A percentile compares a stretch with the other conserved stretches of the same genome.
Evolutionary conservation across 2,888 invertebrate genomes (phyloP).

Genomic region (Malthinus flaveolus): DNA sequence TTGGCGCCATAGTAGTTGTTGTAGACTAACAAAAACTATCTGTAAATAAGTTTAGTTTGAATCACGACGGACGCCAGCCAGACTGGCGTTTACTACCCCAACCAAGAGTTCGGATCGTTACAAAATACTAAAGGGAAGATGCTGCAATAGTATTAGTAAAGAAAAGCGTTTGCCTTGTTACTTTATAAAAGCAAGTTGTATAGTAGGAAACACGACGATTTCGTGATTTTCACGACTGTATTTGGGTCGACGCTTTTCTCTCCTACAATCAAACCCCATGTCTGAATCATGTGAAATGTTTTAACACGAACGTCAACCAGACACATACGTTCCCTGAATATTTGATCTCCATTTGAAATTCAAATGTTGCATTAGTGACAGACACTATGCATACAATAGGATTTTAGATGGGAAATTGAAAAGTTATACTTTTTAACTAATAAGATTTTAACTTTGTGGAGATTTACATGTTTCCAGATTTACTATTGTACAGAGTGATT

Average conservation of each 20-base stretch:
- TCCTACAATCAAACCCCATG: constrained; percentile 37
- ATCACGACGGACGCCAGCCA: constrained; percentile 36
- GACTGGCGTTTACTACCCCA: constrained; percentile 27
- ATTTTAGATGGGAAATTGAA: constrained; percentile 48
- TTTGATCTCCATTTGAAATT: constrained; percentile 53
- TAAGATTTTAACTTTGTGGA: constrained; percentile 32
- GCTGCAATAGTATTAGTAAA: constrained; percentile 16
- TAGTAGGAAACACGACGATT: constrained; percentile 14
- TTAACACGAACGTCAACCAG: constrained; percentile 47
- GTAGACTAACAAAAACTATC: constrained; percentile 42
- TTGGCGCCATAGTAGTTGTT: constrained; percentile 36
- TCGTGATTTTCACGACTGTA: constrained; percentile 38
- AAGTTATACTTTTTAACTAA: constrained; percentile 51
- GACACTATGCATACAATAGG: constrained; percentile 41
- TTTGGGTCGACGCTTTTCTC: constrained; percentile 41
- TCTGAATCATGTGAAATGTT: constrained; percentile 43
- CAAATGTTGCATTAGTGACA: constrained; percentile 43
- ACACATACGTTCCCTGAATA: constrained; percentile 49
- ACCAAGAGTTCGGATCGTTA: constrained; percentile 22
- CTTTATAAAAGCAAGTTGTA: no score
- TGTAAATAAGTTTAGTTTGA: constrained; percentile 39
- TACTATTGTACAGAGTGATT: no score
- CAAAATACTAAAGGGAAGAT: constrained; percentile 9
- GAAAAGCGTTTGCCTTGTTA: not conserved
- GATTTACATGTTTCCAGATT: no score